phyloP scores from a whole-genome alignment of 2,797 vertebrate genomes.

The Babyrousa celebensis region DNA sequence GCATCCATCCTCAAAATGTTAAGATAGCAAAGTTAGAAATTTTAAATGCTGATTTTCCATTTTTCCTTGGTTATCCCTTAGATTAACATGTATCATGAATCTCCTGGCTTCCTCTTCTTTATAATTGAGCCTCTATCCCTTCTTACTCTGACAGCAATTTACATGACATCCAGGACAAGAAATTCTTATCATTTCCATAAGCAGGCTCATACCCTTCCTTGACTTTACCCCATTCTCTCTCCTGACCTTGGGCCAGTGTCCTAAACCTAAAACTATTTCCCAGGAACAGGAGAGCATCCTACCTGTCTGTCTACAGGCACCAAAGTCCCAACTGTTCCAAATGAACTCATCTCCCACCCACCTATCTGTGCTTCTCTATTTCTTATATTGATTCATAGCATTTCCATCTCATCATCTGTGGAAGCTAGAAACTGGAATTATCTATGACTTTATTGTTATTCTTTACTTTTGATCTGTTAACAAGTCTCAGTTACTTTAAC shows the following conservation, averaged over 20 bases:
- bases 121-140: constrained; percentile 46
- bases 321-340: not conserved
- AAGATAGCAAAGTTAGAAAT: constrained; percentile 35
- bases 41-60: constrained; percentile 35
- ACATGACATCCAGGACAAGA: not conserved
- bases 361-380: not conserved
- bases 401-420: constrained; percentile 20
- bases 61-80: constrained; percentile 22
- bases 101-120: constrained; percentile 55
- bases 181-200: not conserved
- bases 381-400: not conserved
- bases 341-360: not conserved
- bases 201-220: not conserved
- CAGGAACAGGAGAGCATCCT: not conserved
- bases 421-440: constrained; percentile 12
- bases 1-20: constrained; percentile 4
- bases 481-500: constrained; percentile 48
- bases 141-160: constrained; percentile 53
- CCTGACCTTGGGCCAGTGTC: not conserved
- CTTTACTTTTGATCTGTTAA: constrained; percentile 35
- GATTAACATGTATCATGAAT: constrained; percentile 57
- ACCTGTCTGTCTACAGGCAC: not conserved
- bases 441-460: not conserved
- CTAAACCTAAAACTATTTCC: not conserved
- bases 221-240: not conserved